Evolutionary conservation across 2,888 invertebrate genomes (phyloP).

Genomic region (Liodrosophila aerea): DNA sequence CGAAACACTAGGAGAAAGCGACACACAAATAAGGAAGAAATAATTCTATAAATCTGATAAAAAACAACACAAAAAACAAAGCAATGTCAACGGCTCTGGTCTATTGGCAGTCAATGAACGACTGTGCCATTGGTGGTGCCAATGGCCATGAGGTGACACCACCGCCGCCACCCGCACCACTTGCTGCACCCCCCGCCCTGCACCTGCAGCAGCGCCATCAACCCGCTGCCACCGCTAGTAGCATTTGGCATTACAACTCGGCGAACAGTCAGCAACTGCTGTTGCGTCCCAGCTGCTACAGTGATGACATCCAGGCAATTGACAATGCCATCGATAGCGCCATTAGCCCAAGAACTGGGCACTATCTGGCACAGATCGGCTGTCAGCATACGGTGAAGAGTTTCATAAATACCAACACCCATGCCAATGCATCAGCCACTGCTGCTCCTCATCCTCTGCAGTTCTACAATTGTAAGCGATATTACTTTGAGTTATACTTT

Average conservation of each 20-base stretch:
- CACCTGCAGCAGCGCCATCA: too few species aligned
- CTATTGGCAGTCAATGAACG: slow-evolving; percentile 70
- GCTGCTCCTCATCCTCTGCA: not conserved
- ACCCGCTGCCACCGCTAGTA: slow-evolving; percentile 7
- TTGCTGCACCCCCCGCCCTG: slow-evolving; percentile 7
- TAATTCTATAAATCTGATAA: slow-evolving; percentile 17
- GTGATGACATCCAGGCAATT: slow-evolving; percentile 18
- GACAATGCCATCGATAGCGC: slow-evolving; percentile 6
- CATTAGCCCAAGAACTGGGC: too few species aligned
- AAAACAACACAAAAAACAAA: too few species aligned
- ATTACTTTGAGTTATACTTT: too few species aligned
- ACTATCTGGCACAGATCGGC: slow-evolving; percentile 67
- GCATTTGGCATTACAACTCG: slow-evolving; percentile 26
- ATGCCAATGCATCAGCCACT: slow-evolving; percentile 22
- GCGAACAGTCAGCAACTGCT: slow-evolving; percentile 6
- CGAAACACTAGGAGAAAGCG: not conserved
- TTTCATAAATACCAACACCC: slow-evolving; percentile 22
- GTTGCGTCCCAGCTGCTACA: slow-evolving; percentile 2
- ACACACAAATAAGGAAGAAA: slow-evolving; percentile 18
- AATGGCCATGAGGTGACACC: slow-evolving; percentile 23
- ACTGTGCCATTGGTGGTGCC: not conserved
- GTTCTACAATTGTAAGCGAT: slow-evolving; percentile 9
- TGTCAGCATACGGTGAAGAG: slow-evolving; percentile 61
- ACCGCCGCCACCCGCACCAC: slow-evolving; percentile 5
- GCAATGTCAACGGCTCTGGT: slow-evolving; percentile 64